phyloP scores from a whole-genome alignment of 2,888 invertebrate genomes.

The Drosophila cyrtoloma region DNA sequence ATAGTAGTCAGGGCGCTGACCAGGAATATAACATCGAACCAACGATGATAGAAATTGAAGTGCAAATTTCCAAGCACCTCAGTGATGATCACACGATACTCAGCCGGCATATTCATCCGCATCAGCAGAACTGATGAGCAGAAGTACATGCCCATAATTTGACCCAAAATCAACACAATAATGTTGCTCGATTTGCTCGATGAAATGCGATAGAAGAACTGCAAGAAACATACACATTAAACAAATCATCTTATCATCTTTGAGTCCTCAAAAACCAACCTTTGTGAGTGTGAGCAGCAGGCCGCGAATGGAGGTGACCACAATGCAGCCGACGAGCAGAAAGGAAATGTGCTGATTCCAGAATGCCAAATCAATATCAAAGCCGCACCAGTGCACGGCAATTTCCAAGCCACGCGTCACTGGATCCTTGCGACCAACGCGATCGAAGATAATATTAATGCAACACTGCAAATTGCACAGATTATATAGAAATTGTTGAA shows the following conservation, averaged over 20 bases:
- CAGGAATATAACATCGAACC: conserved; percentile 99
- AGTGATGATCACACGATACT: conserved; percentile 95
- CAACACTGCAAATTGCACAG: conserved; percentile 89
- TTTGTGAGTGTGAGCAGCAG: conserved; percentile 98
- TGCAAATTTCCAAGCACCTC: conserved; percentile 98
- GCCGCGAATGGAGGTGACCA: conserved; percentile 98
- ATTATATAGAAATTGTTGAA: background rate
- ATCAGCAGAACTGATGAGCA: conserved; percentile 98
- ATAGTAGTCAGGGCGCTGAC: conserved; percentile 98
- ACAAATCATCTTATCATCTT: background rate
- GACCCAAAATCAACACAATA: conserved; percentile 97
- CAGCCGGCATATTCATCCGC: conserved; percentile 99
- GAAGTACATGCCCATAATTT: conserved; percentile 99
- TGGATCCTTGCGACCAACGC: conserved; percentile 99
- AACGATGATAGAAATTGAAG: conserved; percentile 99
- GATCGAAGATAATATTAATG: conserved; percentile 99
- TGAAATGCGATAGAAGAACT: conserved; percentile 99
- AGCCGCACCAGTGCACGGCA: conserved; percentile 97
- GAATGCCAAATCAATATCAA: conserved; percentile 98
- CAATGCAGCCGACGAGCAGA: conserved; percentile 98
- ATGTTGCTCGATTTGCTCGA: conserved; percentile 99
- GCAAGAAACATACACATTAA: conserved; percentile 81
- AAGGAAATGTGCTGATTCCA: conserved; percentile 99
- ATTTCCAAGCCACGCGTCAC: conserved; percentile 98
- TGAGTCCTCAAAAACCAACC: conserved; percentile 86